Evolutionary conservation across 2,797 vertebrate species (phyloP), one percentile per base, ranked within the genome.

Genomic region (Anableps anableps): DNA sequence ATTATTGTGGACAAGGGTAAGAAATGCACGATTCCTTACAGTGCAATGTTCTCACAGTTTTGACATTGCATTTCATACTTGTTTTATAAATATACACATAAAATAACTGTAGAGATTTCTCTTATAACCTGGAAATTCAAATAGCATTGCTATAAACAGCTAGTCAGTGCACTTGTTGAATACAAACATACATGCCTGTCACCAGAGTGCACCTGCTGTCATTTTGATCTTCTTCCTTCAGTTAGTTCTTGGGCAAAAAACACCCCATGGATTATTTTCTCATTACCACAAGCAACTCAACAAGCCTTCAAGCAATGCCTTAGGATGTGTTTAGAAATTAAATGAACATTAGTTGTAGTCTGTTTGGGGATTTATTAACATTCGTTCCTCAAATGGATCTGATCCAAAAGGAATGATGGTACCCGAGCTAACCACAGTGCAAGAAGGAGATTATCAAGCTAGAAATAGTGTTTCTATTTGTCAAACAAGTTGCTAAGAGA

Each of bases 1-100:
- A 97, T 99, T 80, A 92, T 99, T 78, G 97, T 97, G 0, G 97
- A 99, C 90, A 97, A 99, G 0, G 97, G 98, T 99, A 93, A 90
- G 91, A n/a, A 70, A 51, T 36, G 16, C 17, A 36, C 11, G 5
- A 23, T 21, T 34, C 17, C 48, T 50, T 36, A 23, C 3, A 36
- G 3, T 50, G 23, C 7, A 34, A 21, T 7, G 4, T 4, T 62
- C 19, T 48, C 43, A 48, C 1, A 45, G 41, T 47, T 47, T 11
- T 2, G 9, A 5, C 16, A 74, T 77, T 36, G 78, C 8, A 34
- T n/a, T 55, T 41, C 19, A 11, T 38, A 19, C 23, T 71, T 79
- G 29, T 23, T 21, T 76, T 1, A 0, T 77, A 7, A 77, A 45
- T 16, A 19, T 10, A 31, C 3, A 19, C 0, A 48, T 4, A 48